Base-by-base conservation (phyloP, 2,888 invertebrate species). In the Malthinus seriepunctatus region DNA sequence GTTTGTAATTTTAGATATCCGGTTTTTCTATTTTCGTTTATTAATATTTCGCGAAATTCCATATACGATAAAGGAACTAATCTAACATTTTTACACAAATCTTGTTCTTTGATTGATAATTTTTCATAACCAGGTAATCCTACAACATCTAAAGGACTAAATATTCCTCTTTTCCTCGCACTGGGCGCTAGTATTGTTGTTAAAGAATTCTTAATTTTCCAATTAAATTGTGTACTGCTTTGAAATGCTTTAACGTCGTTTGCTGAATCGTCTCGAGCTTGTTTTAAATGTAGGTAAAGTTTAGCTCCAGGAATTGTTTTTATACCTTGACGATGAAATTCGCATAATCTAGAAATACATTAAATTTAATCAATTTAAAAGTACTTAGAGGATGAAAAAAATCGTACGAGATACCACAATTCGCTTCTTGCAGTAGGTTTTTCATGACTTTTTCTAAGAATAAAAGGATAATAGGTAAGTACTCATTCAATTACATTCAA, bases 51-150 rank as follows among this genome's bases (percentile, higher is more conserved):
- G 70, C 91, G 91, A 69, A 93, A 89, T 56, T 92, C 89, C 62
- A 92, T 77, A 75, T 89, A 96, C 10, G 88, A 87, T 51, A 86
- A 83, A 0, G 95, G 95, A 8, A 90, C 80, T 14, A 96, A 78
- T 62, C 95, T 83, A 4, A 88, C 81, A 44, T 80, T 83, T 0
- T 92, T 89, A 74, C 95, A 95, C 4, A 95, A 80, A 47, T 88
- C 86, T 63, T 84, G 86, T 75, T 96, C 95, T 32, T 73, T 84
- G 80, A 8, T 83, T 78, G 33, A 82, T 81, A 95, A 80, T 62
- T 86, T 86, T 32, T 90, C 88, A 73, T 87, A 94, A 0, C 90
- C 90, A 0, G 93, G 92, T 62, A 94, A 77, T 64, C 91, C 91
- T 50, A 84, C 69, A 60, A 92, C 86, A 51, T 89, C 86, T 15